Conservation (phyloP, 2,113 vertebrate genomes). For the Pampusana beccarii region DNA sequence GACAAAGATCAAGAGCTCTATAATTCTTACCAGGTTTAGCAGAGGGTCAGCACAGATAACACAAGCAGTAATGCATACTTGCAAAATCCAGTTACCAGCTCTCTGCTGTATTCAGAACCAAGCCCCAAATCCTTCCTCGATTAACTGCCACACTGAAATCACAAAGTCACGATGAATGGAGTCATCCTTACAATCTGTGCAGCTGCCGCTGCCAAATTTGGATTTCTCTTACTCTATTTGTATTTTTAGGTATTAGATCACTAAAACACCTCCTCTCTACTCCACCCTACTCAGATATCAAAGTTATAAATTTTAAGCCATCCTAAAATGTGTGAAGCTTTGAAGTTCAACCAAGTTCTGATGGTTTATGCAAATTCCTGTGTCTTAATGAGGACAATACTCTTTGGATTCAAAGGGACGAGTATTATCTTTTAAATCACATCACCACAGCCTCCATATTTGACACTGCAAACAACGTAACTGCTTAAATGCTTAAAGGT, state of each 20-base stretch:
- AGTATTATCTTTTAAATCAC: background rate
- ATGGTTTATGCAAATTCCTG: background rate
- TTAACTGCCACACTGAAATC: background rate
- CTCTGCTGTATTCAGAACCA: background rate
- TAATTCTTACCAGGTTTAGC: background rate
- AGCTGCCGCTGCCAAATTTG: constrained; percentile 23
- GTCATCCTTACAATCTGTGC: constrained; percentile 4
- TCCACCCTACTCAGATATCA: background rate
- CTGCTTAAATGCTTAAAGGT: background rate
- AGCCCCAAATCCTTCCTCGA: background rate
- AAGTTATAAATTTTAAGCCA: background rate
- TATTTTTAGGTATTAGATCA: constrained; percentile 52
- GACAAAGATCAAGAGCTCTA: background rate
- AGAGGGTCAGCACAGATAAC: background rate
- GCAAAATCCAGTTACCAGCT: background rate
- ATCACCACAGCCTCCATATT: background rate
- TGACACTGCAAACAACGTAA: background rate
- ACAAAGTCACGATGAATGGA: constrained; percentile 18
- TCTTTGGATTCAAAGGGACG: background rate
- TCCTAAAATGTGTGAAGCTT: background rate
- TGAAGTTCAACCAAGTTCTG: background rate
- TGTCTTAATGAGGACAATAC: background rate
- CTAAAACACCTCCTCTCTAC: constrained; percentile 34
- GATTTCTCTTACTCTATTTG: constrained; percentile 24
- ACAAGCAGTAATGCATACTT: background rate